Evolutionary conservation across 2,797 vertebrate genomes (phyloP), one percentile per base, ranked within the genome.

Genomic region (Trichosurus vulpecula): DNA sequence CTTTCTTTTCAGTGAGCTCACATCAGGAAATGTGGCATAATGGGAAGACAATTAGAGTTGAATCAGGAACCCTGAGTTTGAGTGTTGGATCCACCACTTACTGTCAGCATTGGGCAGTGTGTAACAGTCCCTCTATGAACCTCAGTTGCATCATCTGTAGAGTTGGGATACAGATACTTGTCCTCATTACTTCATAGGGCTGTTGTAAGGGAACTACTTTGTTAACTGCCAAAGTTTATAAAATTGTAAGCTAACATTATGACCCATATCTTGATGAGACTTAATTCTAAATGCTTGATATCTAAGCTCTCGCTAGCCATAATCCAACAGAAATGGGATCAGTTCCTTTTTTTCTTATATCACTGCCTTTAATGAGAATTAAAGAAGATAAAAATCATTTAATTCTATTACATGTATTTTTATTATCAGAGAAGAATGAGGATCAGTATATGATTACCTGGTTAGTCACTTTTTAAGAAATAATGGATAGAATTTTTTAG

Each of bases 401-500:
- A 81, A 81, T 41, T 41, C 41, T 27, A 27, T 81, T 66, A 81
- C 16, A 47, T 4, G 1, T 54, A 6, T 94, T 13, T 52, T 74
- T 96, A 95, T 96, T 92, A 96, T 90, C 29, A 16, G 41, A 89
- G 61, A 94, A 3, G 81, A 91, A 92, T 95, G 52, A n/a, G 94
- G 95, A 91, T 93, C 27, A 93, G 54, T 56, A 96, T 93, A 22
- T 95, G 94, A 16, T 10, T 95, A 93, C 29, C 93, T 94, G 91
- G 52, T 61, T 91, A 41, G 81, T 31, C 58, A 96, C 27, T 95
- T 95, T 90, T 30, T 95, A 93, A 57, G 94, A 95, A 95, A 92
- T 96, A 92, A 81, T 90, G 95, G 89, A 87, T 9, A 91, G 35
- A 92, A 9, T 93, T 96, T 92, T 97, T 96, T 97, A 90, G 54